Conservation (phyloP, 64 coral and sea anemone species). For the Dendrophyllia cribrosa region DNA sequence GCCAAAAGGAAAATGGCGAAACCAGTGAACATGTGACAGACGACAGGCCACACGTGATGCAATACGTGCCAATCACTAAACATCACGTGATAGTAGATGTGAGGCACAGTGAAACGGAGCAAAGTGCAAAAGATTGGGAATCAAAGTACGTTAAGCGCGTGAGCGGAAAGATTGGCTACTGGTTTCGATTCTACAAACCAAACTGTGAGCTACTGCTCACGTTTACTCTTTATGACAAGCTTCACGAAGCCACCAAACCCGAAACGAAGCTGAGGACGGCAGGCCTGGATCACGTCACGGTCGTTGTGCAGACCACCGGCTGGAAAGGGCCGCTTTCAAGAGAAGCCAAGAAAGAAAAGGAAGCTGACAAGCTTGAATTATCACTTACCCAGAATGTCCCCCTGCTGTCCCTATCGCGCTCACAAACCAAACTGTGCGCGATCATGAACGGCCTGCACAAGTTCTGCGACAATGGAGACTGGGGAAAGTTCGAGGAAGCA, state of each 20-base stretch:
- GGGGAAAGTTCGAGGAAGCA: conserved; percentile 17
- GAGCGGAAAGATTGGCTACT: conserved; percentile 13
- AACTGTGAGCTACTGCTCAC: not conserved
- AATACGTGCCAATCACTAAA: not conserved
- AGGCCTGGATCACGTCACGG: conserved; percentile 4
- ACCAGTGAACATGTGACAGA: not conserved
- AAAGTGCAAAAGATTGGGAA: conserved; percentile 7
- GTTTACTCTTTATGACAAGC: conserved; percentile 12
- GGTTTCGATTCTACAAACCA: conserved; percentile 26
- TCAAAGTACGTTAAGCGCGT: conserved; percentile 11
- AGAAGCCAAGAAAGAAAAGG: not conserved
- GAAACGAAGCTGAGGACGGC: not conserved
- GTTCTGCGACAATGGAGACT: conserved; percentile 58
- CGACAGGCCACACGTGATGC: not conserved
- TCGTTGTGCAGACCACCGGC: not conserved
- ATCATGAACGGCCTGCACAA: conserved; percentile 40
- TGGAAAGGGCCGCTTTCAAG: not conserved
- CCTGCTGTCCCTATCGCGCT: not conserved
- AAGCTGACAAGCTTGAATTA: not conserved
- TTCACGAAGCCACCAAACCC: not conserved
- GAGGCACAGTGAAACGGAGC: not conserved
- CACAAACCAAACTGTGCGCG: not conserved
- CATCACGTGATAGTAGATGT: not conserved
- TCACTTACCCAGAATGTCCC: not conserved
- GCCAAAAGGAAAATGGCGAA: not conserved